Base-by-base conservation (phyloP, 2,113 vertebrate species). In the Delphinus delphis region DNA sequence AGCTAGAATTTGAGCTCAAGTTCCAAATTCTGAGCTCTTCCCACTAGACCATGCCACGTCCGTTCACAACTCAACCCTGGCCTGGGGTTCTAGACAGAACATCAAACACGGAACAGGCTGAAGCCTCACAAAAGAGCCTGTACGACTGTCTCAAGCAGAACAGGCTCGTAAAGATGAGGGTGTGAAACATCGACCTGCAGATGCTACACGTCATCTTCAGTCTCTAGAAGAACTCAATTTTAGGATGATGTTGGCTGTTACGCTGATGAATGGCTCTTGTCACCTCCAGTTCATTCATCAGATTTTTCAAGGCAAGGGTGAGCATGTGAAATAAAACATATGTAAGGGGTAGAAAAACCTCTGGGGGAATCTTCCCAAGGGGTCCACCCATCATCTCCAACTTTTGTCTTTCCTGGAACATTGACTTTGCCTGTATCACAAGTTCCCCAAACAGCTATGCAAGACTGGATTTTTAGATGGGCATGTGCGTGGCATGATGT, bases 1-100 rank as follows among this genome's bases (percentile, higher is more conserved):
- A 96, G 55, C 60, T 70, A 87, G 70, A 93, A 97, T 87, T 65
- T 96, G 50, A 96, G 95, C 41, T 86, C 73, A 80, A 70, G n/a
- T 92, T 93, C 44, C 77, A 96, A 87, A 95, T 80, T 55, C 79
- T 85, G 25, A 93, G 60, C 31, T 87, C 58, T 62, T 90, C 58
- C 50, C n/a, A 68, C 26, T 38, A 4, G 7, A 60, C n/a, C 23
- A 36, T n/a, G 60, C 62, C 58, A 33, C 11, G 0, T 18, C 77
- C 80, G 81, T 6, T 77, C 47, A 38, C 25, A 93, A 26, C 31
- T 60, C 38, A 62, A 41, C n/a, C 23, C 0, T 8, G 41, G 85
- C 47, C 12, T 87, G 36, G 68, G 70, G 23, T 33, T 62, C 53
- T 25, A 31, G 50, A 44, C 44, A 21, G 10, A 91, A 3, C 60